A percentile compares a stretch with the other conserved stretches of the same genome.
Conservation (phyloP, 2,888 invertebrate genomes). For the Drosophila parthenogenetica region DNA sequence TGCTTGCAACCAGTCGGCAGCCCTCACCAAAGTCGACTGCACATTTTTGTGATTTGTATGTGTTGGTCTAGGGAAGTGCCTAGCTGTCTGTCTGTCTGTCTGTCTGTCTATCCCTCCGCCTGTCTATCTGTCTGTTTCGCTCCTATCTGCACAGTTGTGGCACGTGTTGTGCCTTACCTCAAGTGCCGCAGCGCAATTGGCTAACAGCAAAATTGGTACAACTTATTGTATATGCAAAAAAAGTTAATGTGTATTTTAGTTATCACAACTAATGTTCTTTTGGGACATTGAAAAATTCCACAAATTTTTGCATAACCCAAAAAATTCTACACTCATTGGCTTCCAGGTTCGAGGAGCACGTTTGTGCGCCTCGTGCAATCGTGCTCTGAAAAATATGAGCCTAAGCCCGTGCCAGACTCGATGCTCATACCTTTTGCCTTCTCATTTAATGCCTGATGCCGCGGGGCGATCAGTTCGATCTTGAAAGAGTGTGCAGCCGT, state of each 20-base stretch:
- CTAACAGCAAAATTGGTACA: too few relatives aligned
- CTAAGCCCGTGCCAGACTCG: slow-evolving; percentile 79
- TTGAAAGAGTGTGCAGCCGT: slow-evolving; percentile 76
- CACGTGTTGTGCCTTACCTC: slow-evolving; percentile 37
- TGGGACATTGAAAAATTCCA: slow-evolving; percentile 43
- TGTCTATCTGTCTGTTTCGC: too few relatives aligned
- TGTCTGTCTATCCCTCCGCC: too few relatives aligned
- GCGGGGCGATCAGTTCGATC: slow-evolving; percentile 83
- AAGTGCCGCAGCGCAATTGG: not conserved
- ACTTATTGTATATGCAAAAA: too few relatives aligned
- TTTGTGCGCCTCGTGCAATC: slow-evolving; percentile 34
- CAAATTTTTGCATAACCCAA: slow-evolving; percentile 61
- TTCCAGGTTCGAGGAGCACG: slow-evolving; percentile 11
- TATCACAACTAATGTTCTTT: not conserved
- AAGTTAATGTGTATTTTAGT: too few relatives aligned
- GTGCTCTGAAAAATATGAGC: slow-evolving; percentile 47
- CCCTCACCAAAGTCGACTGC: slow-evolving; percentile 19
- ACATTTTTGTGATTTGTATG: slow-evolving; percentile 29
- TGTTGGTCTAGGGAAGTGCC: not conserved
- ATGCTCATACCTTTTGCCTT: slow-evolving; percentile 69
- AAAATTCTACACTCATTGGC: slow-evolving; percentile 49
- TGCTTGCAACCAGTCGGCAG: slow-evolving; percentile 48
- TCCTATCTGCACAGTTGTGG: slow-evolving; percentile 22
- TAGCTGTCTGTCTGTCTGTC: not conserved
- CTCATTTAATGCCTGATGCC: slow-evolving; percentile 70